These are phyloP conservation scores for Opisthograptis luteolata DNA, from an alignment of 2,888 invertebrate species.

Conservation along the genomic window DNA sequence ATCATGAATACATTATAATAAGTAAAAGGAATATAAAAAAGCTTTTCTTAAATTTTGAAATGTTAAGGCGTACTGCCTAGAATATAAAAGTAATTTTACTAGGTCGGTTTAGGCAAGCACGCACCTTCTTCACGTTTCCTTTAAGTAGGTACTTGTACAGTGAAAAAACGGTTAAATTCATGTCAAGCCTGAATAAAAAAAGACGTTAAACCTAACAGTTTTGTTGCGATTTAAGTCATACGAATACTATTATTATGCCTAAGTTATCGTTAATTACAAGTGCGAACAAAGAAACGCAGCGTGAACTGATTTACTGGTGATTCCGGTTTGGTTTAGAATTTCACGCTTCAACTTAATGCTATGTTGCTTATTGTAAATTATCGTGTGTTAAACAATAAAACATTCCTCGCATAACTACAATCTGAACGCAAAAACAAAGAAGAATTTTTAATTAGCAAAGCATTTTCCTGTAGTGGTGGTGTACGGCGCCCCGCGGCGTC, in stretches of 20 bases:
- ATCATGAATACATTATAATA: too few species aligned
- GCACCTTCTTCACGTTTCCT: too few species aligned
- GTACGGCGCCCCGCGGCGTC: slow-evolving; percentile 65
- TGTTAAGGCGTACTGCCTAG: too few species aligned
- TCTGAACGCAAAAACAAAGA: slow-evolving; percentile 69
- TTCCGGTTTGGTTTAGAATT: slow-evolving; percentile 57
- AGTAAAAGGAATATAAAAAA: too few species aligned
- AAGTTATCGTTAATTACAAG: slow-evolving; percentile 35
- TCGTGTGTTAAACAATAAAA: slow-evolving; percentile 70
- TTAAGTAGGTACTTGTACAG: too few species aligned
- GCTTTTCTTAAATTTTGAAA: too few species aligned
- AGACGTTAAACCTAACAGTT: too few species aligned
- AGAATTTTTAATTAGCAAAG: slow-evolving; percentile 77
- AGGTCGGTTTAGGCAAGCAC: too few species aligned
- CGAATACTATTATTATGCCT: too few species aligned
- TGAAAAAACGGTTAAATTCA: too few species aligned
- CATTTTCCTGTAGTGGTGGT: slow-evolving; percentile 59
- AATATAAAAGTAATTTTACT: too few species aligned
- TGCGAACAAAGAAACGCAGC: slow-evolving; percentile 45
- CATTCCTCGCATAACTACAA: slow-evolving; percentile 66
- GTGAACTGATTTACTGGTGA: slow-evolving; percentile 51
- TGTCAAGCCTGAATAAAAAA: background rate
- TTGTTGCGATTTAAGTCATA: too few species aligned
- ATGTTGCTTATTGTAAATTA: slow-evolving; percentile 58
- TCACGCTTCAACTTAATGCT: slow-evolving; percentile 58